Percentiles rank a stretch among this genome's conserved stretches.
These are phyloP conservation scores for Cyclargus thomasi DNA, from an alignment of 1,140 invertebrate genomes.

Conservation along the genomic window DNA sequence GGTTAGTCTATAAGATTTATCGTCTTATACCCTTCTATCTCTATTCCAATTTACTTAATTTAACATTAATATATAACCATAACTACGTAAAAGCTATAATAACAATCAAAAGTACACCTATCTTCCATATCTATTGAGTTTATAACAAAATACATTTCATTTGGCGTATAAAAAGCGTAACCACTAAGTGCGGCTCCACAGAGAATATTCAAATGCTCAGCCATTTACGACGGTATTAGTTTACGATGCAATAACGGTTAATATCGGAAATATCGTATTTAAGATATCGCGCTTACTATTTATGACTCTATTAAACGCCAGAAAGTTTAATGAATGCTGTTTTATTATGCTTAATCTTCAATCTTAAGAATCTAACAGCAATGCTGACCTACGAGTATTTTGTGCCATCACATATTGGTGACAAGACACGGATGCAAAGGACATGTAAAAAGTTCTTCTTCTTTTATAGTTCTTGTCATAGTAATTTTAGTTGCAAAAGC, in stretches of 20 bases:
- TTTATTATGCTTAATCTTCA: background rate
- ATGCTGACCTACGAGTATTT: background rate
- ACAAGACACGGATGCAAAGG: no score
- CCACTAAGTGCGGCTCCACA: conserved; percentile 16
- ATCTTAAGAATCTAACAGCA: background rate
- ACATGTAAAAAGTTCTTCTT: no score
- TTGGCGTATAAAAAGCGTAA: conserved; percentile 4
- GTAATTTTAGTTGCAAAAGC: no score
- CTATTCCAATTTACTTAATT: no score
- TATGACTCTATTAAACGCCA: background rate
- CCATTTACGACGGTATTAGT: conserved; percentile 40
- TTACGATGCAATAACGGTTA: conserved; percentile 36
- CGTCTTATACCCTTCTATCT: no score
- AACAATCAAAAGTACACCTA: background rate
- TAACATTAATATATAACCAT: no score
- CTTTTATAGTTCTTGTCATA: no score
- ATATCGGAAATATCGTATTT: conserved; percentile 35
- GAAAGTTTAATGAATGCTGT: background rate
- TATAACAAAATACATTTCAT: background rate
- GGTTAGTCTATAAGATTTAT: no score
- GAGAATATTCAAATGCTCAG: conserved; percentile 35
- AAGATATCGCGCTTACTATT: conserved; percentile 1
- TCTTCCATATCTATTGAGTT: background rate
- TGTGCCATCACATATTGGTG: no score
- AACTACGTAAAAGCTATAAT: no score